These are phyloP conservation scores for Macrophya annulata DNA, from an alignment of 2,888 invertebrate genomes.

Conservation along the genomic window DNA sequence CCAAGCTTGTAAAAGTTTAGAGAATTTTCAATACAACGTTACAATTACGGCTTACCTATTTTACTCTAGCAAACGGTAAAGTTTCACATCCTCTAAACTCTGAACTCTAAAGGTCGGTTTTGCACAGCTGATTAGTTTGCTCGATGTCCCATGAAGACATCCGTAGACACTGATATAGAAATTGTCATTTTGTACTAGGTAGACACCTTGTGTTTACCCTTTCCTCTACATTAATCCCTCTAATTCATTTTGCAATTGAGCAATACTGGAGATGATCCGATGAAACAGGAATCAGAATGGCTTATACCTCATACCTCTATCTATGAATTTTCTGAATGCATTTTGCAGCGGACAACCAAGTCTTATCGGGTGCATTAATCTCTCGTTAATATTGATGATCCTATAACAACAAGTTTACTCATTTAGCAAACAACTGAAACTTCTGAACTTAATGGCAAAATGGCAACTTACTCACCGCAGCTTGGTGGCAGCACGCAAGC, in stretches of 20 bases:
- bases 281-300: not conserved
- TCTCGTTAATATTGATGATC: conserved; percentile 16
- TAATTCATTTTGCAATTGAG: conserved; percentile 28
- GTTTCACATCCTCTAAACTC: not conserved
- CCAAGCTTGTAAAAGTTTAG: conserved; percentile 13
- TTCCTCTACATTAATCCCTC: not conserved
- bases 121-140: not conserved
- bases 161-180: not conserved
- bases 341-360: not conserved
- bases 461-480: not conserved
- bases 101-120: conserved; percentile 16
- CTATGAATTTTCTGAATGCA: not conserved
- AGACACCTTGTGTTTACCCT: not conserved
- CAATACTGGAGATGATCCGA: conserved; percentile 18
- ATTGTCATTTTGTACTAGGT: not conserved
- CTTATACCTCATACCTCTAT: not conserved
- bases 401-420: conserved; percentile 24
- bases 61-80: not conserved
- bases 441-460: conserved; percentile 31
- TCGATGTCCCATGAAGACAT: not conserved
- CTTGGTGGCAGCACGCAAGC: not conserved
- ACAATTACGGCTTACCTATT: not conserved
- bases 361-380: conserved; percentile 15
- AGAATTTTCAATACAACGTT: not conserved
- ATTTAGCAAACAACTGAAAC: conserved; percentile 6